Percentiles rank a stretch among this genome's conserved stretches.
These are phyloP conservation scores for Diachrysia chrysitis DNA, from an alignment of 2,888 invertebrate species.

Conservation along the genomic window DNA sequence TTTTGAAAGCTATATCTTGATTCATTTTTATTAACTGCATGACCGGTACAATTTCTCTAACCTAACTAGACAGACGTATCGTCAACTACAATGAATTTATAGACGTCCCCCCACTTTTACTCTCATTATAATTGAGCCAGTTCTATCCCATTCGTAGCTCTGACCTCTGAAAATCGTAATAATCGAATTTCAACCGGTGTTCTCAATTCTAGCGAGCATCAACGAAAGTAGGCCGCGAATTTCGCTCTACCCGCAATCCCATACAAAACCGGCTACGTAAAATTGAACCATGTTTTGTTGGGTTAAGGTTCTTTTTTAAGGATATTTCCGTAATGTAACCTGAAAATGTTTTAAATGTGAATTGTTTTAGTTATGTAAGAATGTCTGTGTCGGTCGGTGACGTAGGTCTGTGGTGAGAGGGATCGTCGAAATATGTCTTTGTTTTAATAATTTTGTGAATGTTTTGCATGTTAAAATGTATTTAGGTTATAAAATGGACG, in stretches of 20 bases:
- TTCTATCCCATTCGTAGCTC: constrained; percentile 11
- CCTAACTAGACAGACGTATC: too few species aligned
- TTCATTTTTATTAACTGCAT: background rate
- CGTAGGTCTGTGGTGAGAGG: constrained; percentile 13
- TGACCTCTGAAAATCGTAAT: constrained; percentile 69
- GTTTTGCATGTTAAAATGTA: background rate
- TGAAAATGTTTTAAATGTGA: constrained; percentile 33
- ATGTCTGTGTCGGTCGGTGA: constrained; percentile 24
- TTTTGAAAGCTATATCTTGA: too few species aligned
- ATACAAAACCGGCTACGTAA: constrained; percentile 6
- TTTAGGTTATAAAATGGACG: background rate
- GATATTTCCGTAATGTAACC: constrained; percentile 10
- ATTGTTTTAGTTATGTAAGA: constrained; percentile 46
- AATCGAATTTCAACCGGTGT: constrained; percentile 71
- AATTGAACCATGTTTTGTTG: constrained; percentile 12
- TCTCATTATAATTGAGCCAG: constrained; percentile 40
- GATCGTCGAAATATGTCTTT: constrained; percentile 19
- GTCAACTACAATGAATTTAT: background rate
- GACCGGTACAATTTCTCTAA: background rate
- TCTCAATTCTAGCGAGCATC: constrained; percentile 72
- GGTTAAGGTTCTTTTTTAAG: background rate
- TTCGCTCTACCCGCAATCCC: constrained; percentile 45
- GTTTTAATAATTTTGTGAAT: constrained; percentile 15
- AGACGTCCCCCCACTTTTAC: constrained; percentile 15
- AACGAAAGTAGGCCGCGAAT: constrained; percentile 72